Conservation (phyloP, 1,140 invertebrate species). For the Formica exsecta region DNA sequence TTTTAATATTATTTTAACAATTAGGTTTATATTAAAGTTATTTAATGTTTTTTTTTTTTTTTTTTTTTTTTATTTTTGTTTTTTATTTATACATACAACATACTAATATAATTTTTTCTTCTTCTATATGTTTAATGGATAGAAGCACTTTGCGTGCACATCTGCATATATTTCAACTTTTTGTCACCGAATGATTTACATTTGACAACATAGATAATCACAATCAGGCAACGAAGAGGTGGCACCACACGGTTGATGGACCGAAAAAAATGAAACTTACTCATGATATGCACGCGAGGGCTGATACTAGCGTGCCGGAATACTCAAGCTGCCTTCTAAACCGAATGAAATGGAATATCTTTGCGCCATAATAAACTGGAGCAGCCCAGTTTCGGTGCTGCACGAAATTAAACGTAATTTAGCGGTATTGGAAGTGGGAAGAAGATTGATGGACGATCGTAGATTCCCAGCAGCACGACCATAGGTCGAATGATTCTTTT, state of each 20-base stretch:
- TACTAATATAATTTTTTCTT: too few species aligned
- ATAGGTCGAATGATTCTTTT: conserved; percentile 42
- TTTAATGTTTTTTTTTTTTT: not conserved
- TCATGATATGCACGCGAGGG: not conserved
- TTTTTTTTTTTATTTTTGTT: too few species aligned
- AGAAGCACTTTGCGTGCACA: too few species aligned
- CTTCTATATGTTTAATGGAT: too few species aligned
- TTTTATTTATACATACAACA: too few species aligned
- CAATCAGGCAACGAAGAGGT: too few species aligned
- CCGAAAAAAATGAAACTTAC: conserved; percentile 14
- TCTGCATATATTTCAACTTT: too few species aligned
- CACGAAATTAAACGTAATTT: conserved; percentile 53
- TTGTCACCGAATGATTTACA: conserved; percentile 1
- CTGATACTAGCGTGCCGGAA: not conserved
- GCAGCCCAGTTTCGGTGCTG: not conserved
- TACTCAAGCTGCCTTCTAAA: not conserved
- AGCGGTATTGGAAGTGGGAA: conserved; percentile 35
- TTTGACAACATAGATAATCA: conserved; percentile 4
- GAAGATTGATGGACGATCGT: conserved; percentile 46
- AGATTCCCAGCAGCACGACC: not conserved
- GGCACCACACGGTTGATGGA: not conserved
- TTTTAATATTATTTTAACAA: not conserved
- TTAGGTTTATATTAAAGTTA: not conserved
- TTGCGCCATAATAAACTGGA: conserved; percentile 44
- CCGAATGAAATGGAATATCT: conserved; percentile 33